Conservation (phyloP, 23 tunicate species). For the Halocynthia aurantium region DNA sequence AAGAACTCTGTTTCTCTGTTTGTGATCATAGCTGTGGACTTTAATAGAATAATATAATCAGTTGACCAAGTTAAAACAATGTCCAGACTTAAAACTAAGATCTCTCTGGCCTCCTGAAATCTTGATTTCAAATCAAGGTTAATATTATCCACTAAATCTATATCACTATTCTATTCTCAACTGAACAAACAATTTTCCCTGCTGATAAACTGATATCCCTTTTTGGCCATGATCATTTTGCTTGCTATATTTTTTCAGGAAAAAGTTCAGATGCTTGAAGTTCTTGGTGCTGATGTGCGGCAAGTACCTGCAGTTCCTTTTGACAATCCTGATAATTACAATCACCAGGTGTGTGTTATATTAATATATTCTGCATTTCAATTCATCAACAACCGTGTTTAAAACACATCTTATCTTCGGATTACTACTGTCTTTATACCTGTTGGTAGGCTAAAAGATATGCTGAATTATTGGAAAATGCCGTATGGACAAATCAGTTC, state of each 20-base stretch:
- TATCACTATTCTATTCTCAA: too few species aligned
- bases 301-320: conserved; percentile 98
- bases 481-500: conserved; percentile 96
- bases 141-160: too few species aligned
- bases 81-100: too few species aligned
- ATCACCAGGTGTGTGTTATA: conserved; percentile 60
- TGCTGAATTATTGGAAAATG: conserved; percentile 73
- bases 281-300: conserved; percentile 90
- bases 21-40: too few species aligned
- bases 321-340: conserved; percentile 92
- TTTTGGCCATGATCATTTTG: neutral
- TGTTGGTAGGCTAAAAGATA: conserved; percentile 62
- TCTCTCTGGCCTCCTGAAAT: too few species aligned
- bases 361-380: neutral
- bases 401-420: neutral
- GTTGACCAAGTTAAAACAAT: too few species aligned
- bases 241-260: conserved; percentile 32
- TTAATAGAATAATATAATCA: too few species aligned
- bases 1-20: too few species aligned
- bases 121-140: too few species aligned
- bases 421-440: neutral
- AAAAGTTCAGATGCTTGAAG: conserved; percentile 70
- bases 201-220: too few species aligned
- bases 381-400: neutral
- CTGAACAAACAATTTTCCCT: too few species aligned